Base-by-base conservation (phyloP, 2,113 vertebrate species). In the Engystomops pustulosus region DNA sequence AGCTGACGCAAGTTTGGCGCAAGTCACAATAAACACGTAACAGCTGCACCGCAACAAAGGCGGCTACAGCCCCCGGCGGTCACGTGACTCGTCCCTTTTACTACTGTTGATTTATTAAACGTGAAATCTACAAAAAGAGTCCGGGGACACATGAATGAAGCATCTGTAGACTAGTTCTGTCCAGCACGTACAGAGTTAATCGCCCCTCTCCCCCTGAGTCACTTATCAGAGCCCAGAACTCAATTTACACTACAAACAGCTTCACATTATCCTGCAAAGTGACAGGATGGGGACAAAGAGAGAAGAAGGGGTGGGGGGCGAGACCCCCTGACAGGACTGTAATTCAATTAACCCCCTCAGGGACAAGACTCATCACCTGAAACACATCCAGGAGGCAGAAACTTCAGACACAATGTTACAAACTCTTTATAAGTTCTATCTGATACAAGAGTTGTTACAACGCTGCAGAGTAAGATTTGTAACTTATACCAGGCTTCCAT, bases 191-290 rank as follows among this genome's bases (percentile, higher is more conserved):
- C 34, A 0, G 25, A 9, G 72, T 76, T 76, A 76, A 32, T 3
- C 0, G 25, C 45, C 27, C 12, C 23, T 32, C 67, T 12, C 49
- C 47, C n/a, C n/a, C n/a, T 58, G 53, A 9, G 65, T 41, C 51
- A 34, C 23, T 10, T 72, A 60, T 20, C 80, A 72, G 80, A 45
- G 6, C 80, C 69, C n/a, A 4, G n/a, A 18, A 72, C 36, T 27
- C 30, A 20, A 75, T 67, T 75, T 62, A 76, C 70, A 76, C 70
- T 76, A 65, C 70, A 74, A 74, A 83, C 34, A 51, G 70, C 41
- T 17, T 38, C 51, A 30, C 51, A 82, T 82, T 72, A 53, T 60
- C 68, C 80, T 60, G 80, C 32, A 25, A 82, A 82, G 27, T 80
- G 79, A 68, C 49, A 72, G 70, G 68, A 49, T 32, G 80, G 27